Evolutionary conservation across 2,113 vertebrate species (phyloP).

Genomic region (Brachyistius frenatus): DNA sequence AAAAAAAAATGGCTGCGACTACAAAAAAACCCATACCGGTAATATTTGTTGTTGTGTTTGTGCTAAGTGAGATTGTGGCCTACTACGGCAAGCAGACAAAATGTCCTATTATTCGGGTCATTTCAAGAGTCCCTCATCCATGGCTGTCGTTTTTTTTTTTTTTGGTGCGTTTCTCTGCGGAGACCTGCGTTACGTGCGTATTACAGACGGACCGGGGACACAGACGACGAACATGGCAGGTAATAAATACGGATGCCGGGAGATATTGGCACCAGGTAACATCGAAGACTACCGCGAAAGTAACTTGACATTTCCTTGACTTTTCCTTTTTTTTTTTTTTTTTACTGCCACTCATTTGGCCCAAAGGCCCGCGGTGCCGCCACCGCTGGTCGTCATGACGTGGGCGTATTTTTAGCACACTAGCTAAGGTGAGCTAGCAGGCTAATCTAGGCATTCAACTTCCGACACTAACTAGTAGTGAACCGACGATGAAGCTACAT

Average conservation of each 20-base stretch:
- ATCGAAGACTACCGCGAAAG: constrained; percentile 83
- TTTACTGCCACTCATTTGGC: constrained; percentile 74
- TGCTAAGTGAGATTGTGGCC: constrained; percentile 66
- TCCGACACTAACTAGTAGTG: constrained; percentile 83
- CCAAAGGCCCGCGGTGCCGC: constrained; percentile 69
- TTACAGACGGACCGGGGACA: constrained; percentile 76
- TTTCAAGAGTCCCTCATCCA: constrained; percentile 89
- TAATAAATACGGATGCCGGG: constrained; percentile 85
- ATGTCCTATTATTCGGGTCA: constrained; percentile 81
- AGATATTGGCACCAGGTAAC: constrained; percentile 89
- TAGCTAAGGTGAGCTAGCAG: constrained; percentile 80
- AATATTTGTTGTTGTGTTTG: constrained; percentile 50
- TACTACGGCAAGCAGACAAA: constrained; percentile 72
- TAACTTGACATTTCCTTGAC: constrained; percentile 87
- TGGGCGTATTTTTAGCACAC: constrained; percentile 82
- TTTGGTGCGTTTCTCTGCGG: constrained; percentile 57
- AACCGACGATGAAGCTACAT: constrained; percentile 81
- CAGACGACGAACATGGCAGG: constrained; percentile 83
- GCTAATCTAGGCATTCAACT: constrained; percentile 76
- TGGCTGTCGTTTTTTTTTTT: constrained; percentile 79
- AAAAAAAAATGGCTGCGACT: constrained; percentile 72
- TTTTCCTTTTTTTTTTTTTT: constrained; percentile 14
- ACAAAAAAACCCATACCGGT: constrained; percentile 74
- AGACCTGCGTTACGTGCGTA: constrained; percentile 74
- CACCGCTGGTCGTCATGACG: constrained; percentile 79